Evolutionary conservation across 2,888 invertebrate species (phyloP), one percentile per base, ranked within the genome.

Genomic region (Alviniconcha strummeri): DNA sequence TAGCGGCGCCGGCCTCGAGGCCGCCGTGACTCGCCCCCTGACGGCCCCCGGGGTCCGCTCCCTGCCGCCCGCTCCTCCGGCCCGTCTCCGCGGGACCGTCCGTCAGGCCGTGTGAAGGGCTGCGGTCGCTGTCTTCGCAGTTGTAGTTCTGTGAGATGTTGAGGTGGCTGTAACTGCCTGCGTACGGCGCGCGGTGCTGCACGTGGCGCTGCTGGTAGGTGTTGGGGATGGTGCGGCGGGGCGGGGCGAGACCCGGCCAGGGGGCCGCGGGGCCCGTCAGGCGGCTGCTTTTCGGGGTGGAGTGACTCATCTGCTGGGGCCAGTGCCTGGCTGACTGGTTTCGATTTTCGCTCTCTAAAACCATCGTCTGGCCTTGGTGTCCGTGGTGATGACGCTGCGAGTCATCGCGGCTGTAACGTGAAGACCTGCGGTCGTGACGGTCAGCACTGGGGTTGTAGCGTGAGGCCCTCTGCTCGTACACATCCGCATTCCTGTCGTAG

Each of bases 61-160:
- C 36, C 36, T 36, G 36, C 36, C 36, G 36, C 36, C 36, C 36
- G 36, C 36, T 36, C 1, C 36, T 36, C 36, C 36, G 36, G 36
- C 36, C 36, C 3, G 36, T 36, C 36, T 36, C 36, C 36, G 36
- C 36, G 36, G 36, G 36, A 36, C 0, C 3, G 36, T 36, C 36
- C 36, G 36, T 36, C 36, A 36, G 36, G 36, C 36, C 6, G 13
- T 75, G 77, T 8, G 19, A 78, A 11, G 77, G 60, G 15, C n/a
- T 8, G 60, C n/a, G 36, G 15, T 67, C 79, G 19, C 17, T 79
- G 79, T 79, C 79, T 17, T 79, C 79, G 19, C 79, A 79, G 67
- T 79, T 64, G 79, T 79, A 79, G 79, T 79, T 79, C 54, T 79
- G 79, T 13, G 79, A 79, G 11, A 79, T 52, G 52, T 79, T 79